Base-by-base conservation (phyloP, 2,888 invertebrate species). In the Scaptomyza reducta region DNA sequence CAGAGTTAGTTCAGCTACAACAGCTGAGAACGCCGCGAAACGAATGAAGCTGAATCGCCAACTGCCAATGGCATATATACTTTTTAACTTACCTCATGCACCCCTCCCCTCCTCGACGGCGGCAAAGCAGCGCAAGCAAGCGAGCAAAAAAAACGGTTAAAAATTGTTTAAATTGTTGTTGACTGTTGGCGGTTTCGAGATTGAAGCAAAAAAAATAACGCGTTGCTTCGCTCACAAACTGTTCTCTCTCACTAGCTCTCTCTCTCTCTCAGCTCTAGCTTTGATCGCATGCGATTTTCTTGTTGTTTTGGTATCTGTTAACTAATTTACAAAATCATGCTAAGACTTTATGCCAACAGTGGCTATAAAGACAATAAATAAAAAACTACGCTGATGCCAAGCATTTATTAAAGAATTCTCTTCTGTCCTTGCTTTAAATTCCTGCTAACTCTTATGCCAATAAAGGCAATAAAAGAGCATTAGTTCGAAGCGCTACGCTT, bases 31-130 rank as follows among this genome's bases (percentile, higher is more conserved):
- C 79, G 87, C 74, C 88, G 88, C 87, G 85, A 60, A 72, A 68
- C 79, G 87, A 85, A 85, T 85, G 87, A 88, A 85, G 85, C 87
- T 70, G 73, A 87, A 84, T 71, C 82, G 82, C 70, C 70, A 65
- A 70, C 85, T 76, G 77, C 79, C 84, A 84, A 76, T 88, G 76
- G 84, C 85, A 87, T 87, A 81, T 81, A 81, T 85, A 85, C 86
- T 70, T 87, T 67, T 72, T 61, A 42, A 70, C 69, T 69, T 57
- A 67, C 57, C 68, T 67, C 67, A 63, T 65, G 59, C 62, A 62
- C 54, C 33, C 35, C 46, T 44, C 44, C 33, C 31, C 46, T 40
- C 44, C 50, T 40, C 59, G 29, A 7, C 65, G 70, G 64, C 68
- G 58, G 54, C 64, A 60, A 51, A 56, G 56, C 54, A 70, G 47